These are phyloP conservation scores for Spongilla lacustris DNA, from an alignment of 37 sponge, comb jelly and placozoan species.

Conservation along the genomic window DNA sequence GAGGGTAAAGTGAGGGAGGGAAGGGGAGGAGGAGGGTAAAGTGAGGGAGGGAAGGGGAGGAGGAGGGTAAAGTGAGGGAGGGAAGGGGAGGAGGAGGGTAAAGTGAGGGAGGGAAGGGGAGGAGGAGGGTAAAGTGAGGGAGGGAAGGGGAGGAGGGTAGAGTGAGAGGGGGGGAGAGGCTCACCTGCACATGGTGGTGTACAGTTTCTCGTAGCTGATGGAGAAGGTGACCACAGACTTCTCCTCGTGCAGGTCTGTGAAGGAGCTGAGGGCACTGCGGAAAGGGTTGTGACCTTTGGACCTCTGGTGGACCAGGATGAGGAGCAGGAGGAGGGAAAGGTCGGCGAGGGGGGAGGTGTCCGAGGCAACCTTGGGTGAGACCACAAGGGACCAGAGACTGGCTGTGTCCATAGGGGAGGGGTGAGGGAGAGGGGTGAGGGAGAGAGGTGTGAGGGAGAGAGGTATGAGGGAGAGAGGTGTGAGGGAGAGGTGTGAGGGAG, in stretches of 20 bases:
- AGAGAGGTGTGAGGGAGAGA: constrained; percentile 37
- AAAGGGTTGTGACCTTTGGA: constrained; percentile 64
- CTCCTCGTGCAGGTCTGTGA: constrained; percentile 48
- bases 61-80: background rate
- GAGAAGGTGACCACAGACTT: constrained; percentile 10
- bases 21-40: background rate
- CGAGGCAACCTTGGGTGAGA: background rate
- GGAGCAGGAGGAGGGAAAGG: constrained; percentile 69
- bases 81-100: background rate
- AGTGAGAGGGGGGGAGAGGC: background rate
- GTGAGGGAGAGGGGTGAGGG: background rate
- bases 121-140: background rate
- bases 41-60: background rate
- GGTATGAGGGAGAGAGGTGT: constrained; percentile 38
- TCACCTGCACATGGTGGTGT: constrained; percentile 77
- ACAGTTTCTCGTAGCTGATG: constrained; percentile 70
- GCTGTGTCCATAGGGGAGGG: constrained; percentile 34
- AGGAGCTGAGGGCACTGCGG: constrained; percentile 51
- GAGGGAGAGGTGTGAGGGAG: constrained; percentile 43
- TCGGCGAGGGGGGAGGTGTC: constrained; percentile 69
- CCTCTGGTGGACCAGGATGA: constrained; percentile 66
- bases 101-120: background rate
- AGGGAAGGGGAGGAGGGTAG: no score
- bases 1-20: no score
- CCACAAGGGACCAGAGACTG: constrained; percentile 78